Conservation (phyloP, 2,888 invertebrate species). For the Chymomyza procnemis region DNA sequence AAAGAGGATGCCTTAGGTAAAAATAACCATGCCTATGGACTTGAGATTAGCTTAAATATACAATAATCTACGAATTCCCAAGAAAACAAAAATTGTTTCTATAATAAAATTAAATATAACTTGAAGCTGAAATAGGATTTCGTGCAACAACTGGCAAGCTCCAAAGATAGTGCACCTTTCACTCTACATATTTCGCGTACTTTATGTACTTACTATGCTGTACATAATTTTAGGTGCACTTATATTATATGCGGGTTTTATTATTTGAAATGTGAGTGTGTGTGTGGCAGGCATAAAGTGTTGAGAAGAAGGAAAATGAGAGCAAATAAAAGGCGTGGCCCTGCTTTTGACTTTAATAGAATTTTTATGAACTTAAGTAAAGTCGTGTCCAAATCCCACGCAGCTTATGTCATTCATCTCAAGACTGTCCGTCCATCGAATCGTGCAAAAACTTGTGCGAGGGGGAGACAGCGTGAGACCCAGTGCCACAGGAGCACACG, state of each 20-base stretch:
- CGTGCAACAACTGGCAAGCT: too few species aligned
- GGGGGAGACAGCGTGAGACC: constrained; percentile 2
- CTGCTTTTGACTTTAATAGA: constrained; percentile 60
- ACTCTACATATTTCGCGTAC: too few species aligned
- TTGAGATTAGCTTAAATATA: too few species aligned
- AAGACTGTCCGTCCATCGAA: constrained; percentile 17
- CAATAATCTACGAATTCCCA: too few species aligned
- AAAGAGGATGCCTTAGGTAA: too few species aligned
- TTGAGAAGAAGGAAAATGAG: neutral
- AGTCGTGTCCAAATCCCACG: constrained; percentile 68
- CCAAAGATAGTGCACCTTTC: too few species aligned
- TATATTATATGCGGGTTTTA: neutral
- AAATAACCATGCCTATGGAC: too few species aligned
- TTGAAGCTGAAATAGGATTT: too few species aligned
- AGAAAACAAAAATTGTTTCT: too few species aligned
- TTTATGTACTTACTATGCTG: too few species aligned
- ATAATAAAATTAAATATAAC: too few species aligned
- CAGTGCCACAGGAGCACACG: constrained; percentile 20
- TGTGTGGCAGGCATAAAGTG: constrained; percentile 17
- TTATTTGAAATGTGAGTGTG: constrained; percentile 30
- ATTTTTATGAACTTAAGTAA: constrained; percentile 71
- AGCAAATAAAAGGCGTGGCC: constrained; percentile 31
- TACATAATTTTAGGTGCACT: too few species aligned
- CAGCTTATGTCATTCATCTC: constrained; percentile 41
- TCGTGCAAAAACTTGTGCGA: constrained; percentile 24